Base-by-base conservation (phyloP, 1,140 invertebrate species). In the Bombus turneri region DNA sequence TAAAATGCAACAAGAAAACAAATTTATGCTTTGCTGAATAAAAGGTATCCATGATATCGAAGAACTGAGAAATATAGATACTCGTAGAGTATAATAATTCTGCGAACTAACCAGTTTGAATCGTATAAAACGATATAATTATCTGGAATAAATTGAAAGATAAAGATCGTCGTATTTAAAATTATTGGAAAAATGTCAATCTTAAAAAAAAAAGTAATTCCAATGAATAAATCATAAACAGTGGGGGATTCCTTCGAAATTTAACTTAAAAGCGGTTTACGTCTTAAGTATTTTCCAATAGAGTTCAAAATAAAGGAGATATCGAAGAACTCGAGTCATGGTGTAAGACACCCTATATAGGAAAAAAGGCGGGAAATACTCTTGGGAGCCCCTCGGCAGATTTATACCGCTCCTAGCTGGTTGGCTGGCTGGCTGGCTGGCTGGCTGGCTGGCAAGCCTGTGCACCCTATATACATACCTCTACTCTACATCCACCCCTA, bases 331-430 rank as follows among this genome's bases (percentile, higher is more conserved):
- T 68, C 66, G 34, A 22, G 34, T 68, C 12, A 68, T 10, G 9
- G 34, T 22, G 15, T 22, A 15, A 37, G 34, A 37, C 66, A 68
- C 66, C 66, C 18, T 37, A 18, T 68, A 68, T 34, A 68, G 15
- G n/a, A 85, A 90, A 89, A 92, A 93, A 93, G 91, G 92, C 93
- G 92, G 91, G 93, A 94, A 93, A 94, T 92, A 93, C 94, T 91
- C 93, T 80, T 81, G 94, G 94, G 94, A 95, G 91, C 92, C 92
- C 91, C 92, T 94, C 94, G 91, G 93, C 93, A 94, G 94, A 95
- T 95, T 95, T 95, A 95, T 95, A 92, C 90, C 91, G 88, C 90
- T 91, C 91, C 89, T 91, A 90, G 92, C 87, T 93, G 92, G 90
- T 92, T 93, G 91, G 37, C 37, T 37, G 37, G 31, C 31, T 31